Conservation (phyloP, 2,797 vertebrate species). For the Tolypeutes matacus region DNA sequence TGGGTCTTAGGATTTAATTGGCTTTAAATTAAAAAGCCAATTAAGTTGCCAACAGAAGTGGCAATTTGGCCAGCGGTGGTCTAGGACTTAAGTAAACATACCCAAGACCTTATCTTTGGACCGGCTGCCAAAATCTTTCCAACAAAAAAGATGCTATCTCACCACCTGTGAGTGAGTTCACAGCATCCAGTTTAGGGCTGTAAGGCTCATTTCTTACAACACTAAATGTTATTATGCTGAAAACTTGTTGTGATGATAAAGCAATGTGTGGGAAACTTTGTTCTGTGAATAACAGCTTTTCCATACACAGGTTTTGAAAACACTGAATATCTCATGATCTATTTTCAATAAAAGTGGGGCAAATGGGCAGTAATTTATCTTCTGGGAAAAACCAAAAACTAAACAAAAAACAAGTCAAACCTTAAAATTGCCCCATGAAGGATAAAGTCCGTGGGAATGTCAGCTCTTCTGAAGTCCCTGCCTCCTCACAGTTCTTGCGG, state of each 20-base stretch:
- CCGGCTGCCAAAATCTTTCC: neutral
- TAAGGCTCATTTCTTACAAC: slow-evolving; percentile 11
- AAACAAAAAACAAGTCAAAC: slow-evolving; percentile 44
- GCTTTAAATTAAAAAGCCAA: too few species aligned
- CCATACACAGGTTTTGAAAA: slow-evolving; percentile 6
- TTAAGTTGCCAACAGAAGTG: slow-evolving; percentile 25
- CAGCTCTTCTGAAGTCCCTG: neutral
- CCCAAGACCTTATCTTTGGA: neutral
- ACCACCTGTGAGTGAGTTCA: neutral
- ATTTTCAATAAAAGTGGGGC: slow-evolving; percentile 1
- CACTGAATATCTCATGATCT: neutral
- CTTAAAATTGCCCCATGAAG: neutral
- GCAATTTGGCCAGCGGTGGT: neutral
- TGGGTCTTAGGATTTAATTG: slow-evolving; percentile 10
- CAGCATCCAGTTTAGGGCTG: neutral
- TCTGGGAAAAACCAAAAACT: neutral
- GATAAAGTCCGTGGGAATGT: neutral
- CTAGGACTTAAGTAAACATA: neutral
- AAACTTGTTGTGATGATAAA: neutral
- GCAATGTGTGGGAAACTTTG: neutral
- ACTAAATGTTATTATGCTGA: neutral
- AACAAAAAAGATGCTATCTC: neutral
- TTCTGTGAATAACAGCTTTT: slow-evolving; percentile 27
- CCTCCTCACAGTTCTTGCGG: rapidly evolving
- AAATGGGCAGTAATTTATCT: slow-evolving; percentile 19